Evolutionary conservation across 2,797 vertebrate species (phyloP), one percentile per base, ranked within the genome.

Genomic region (Bryconaethiops microstoma): DNA sequence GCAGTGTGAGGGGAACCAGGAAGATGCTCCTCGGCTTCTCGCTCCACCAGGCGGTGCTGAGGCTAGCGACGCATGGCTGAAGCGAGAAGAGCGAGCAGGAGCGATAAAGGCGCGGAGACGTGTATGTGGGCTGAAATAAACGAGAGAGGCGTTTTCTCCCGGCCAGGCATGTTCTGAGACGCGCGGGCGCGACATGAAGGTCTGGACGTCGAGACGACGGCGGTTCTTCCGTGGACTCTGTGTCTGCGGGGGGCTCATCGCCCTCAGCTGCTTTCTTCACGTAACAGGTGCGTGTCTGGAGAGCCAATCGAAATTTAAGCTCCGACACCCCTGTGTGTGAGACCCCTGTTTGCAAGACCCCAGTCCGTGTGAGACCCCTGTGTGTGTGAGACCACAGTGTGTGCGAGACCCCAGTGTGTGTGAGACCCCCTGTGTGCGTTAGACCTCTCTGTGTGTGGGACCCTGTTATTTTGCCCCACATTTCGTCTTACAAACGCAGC

Each of bases 171-270:
- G 93, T 92, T 94, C 62, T 94, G 91, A 94, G 75, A 80, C 69
- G 35, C 76, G 10, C 40, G 65, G 57, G 29, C 63, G 40, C 80
- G 64, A 94, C 65, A 70, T 95, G 94, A 93, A 89, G 90, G 85
- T 85, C 87, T 86, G 87, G 85, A 92, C 89, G 91, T 90, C 90
- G 86, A 90, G 90, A 83, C 89, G 88, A 86, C 90, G 88, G 88
- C 91, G 86, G 67, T 87, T 93, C 69, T 89, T 94, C 78, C 86
- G 79, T 60, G 91, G 93, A 73, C 67, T 94, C 65, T 92, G 91
- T 86, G 79, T 92, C 82, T 91, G 91, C 63, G 93, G 87, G 75
- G 90, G 80, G 83, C 84, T 95, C 80, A 70, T 94, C 52, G 87
- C 90, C 50, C 87, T 88, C 85, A 86, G 85, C 85, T 92, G 92